Conservation (phyloP, 2,888 invertebrate species). For the Cloeon dipterum region DNA sequence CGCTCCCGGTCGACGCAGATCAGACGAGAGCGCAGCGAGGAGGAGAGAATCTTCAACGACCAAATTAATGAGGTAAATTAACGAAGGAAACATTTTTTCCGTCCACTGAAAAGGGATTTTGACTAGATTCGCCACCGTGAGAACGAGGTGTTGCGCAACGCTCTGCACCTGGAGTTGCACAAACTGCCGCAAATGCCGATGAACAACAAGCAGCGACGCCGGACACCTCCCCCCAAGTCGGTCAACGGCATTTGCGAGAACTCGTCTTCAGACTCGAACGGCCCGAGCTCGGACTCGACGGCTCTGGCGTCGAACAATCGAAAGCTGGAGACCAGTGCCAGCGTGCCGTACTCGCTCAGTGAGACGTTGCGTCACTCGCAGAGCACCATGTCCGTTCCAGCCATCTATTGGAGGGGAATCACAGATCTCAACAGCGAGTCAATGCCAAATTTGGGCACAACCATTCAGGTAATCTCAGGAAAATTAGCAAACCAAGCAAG, state of each 20-base stretch:
- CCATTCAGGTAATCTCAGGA: no score
- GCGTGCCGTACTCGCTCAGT: constrained; percentile 35
- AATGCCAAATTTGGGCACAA: constrained; percentile 32
- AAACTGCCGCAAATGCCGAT: no score
- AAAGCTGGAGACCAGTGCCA: constrained; percentile 31
- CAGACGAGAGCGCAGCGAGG: constrained; percentile 4
- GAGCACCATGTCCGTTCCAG: constrained; percentile 16
- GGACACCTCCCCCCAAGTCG: no score
- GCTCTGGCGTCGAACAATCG: constrained; percentile 12
- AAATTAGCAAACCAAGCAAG: no score
- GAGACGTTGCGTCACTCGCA: constrained; percentile 14
- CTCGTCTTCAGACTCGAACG: constrained; percentile 10
- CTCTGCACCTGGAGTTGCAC: no score
- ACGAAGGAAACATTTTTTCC: no score
- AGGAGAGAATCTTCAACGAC: neutral
- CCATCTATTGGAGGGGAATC: constrained; percentile 10
- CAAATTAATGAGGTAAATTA: no score
- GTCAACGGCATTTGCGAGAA: constrained; percentile 8
- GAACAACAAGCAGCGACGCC: no score
- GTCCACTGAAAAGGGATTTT: no score
- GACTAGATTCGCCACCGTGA: no score
- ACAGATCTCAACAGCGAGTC: constrained; percentile 33
- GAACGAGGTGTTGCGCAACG: no score
- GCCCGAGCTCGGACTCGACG: neutral
- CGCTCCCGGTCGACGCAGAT: constrained; percentile 19